Conservation (phyloP, 2,888 invertebrate species). For the Drosophila neotestacea region DNA sequence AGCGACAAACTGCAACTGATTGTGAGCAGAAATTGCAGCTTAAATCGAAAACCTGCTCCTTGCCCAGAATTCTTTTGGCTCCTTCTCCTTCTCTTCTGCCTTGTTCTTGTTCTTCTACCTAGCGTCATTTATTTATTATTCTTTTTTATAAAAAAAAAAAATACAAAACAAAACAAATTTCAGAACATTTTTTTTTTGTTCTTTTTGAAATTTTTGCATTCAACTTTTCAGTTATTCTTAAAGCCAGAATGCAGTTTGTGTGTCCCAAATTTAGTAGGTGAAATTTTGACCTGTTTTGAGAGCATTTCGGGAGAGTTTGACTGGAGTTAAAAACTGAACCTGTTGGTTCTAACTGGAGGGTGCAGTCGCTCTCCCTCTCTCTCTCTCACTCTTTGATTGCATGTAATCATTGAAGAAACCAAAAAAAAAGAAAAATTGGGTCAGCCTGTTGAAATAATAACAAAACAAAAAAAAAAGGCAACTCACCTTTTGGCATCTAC, state of each 20-base stretch:
- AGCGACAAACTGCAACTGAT: constrained; percentile 36
- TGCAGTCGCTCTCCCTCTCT: constrained; percentile 5
- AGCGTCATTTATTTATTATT: constrained; percentile 24
- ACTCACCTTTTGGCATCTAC: constrained; percentile 79
- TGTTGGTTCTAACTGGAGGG: constrained; percentile 40
- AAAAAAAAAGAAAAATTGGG: constrained; percentile 21
- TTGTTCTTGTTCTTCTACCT: constrained; percentile 5
- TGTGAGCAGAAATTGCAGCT: constrained; percentile 15
- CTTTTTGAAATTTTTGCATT: constrained; percentile 29
- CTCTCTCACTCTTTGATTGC: constrained; percentile 21
- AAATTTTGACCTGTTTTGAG: constrained; percentile 60
- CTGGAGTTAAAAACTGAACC: constrained; percentile 35
- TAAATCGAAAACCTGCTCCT: constrained; percentile 71
- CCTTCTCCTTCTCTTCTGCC: constrained; percentile 10
- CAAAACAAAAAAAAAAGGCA: constrained; percentile 8
- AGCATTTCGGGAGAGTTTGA: constrained; percentile 10
- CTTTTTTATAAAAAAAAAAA: constrained; percentile 24
- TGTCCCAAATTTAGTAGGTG: constrained; percentile 69
- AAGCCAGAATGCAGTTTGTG: constrained; percentile 41
- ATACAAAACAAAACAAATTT: not conserved
- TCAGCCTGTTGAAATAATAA: constrained; percentile 20
- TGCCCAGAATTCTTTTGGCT: constrained; percentile 45
- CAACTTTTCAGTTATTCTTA: constrained; percentile 47
- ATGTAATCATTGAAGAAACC: constrained; percentile 14
- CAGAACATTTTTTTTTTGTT: constrained; percentile 5